Base-by-base conservation (phyloP, 2,797 vertebrate species). In the Hephaestus fuliginosus region DNA sequence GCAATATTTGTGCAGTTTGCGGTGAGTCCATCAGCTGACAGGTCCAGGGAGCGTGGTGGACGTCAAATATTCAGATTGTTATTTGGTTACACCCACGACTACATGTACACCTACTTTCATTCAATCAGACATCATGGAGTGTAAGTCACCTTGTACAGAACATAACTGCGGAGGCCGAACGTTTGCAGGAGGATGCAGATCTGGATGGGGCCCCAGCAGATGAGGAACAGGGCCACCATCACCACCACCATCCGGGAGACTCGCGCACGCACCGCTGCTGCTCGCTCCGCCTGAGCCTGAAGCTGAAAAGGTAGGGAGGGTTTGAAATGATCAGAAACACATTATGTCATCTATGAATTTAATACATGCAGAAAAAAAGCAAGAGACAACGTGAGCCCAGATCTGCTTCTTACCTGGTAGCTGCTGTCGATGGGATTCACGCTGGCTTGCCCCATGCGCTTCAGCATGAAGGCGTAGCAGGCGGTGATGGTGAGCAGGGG, bases 241-340 rank as follows among this genome's bases (percentile, higher is more conserved):
- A 96, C 93, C 74, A 95, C 89, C 72, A 96, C 95, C 95, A 96
- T 95, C 20, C 91, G 85, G 65, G 94, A 95, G 57, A 95, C 93
- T 65, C 91, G 87, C 0, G 80, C 88, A 46, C 93, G 70, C 61
- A 95, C 87, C 1, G 93, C 93, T 17, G 87, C 90, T 2, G 91
- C 88, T 58, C 93, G 92, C 68, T 93, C 89, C 0, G 86, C 84
- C 76, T 94, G 90, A 65, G 90, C 86, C 78, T 94, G 94, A 1
- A 95, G 83, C 93, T 95, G 76, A 41, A 48, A 49, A 48, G 49
- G 46, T 3, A 68, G 22, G 6, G 4, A 56, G 14, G 1, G 22
- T 53, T 43, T 41, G 36, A 20, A n/a, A 53, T 3, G 4, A 67
- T 28, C 36, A 44, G 8, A 14, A 44, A 36, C 6, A 57, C 14